Base-by-base conservation (phyloP, 2,113 vertebrate genomes). In the Chiloscyllium plagiosum region DNA sequence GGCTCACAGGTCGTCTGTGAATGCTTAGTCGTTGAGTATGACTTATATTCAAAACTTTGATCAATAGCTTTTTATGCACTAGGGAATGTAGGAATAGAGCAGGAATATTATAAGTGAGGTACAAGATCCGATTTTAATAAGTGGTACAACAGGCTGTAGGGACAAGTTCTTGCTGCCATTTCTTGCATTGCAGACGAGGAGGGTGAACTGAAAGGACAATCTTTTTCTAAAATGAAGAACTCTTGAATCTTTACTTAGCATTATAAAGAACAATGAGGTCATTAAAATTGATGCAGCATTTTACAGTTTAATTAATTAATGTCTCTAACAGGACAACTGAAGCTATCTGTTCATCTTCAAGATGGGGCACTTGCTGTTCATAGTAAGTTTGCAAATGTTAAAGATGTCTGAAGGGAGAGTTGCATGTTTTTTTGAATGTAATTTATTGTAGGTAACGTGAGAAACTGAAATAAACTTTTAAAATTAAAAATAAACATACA, bases 301-400 rank as follows among this genome's bases (percentile, higher is more conserved):
- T 56, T 90, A 96, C 1, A 1, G 0, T 19, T 37, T 90, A 20
- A 96, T 2, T 70, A 65, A 17, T 52, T 96, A 96, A 24, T 95
- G 61, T 85, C 0, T 95, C 95, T 96, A 94, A 86, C 52, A 98
- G 98, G 98, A 93, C 98, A 98, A 96, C 97, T 98, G 97, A 98
- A 98, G 96, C 96, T 98, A 96, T 98, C 97, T 0, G 95, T 98
- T 0, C 97, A 97, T 20, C 95, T 96, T 95, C 96, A 93, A 96
- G 96, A 96, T 96, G 96, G 90, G 68, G 20, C 86, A 10, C 96
- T 98, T 80, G 95, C 96, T 95, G 97, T 98, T 68, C 97, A 97
- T 0, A 95, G 98, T 98, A 96, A 98, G 98, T 98, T 96, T 19
- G 56, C 19, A 68, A 22, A 50, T 12, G 24, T 22, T 0, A 0